These are phyloP conservation scores for Hyla sarda DNA, from an alignment of 2,113 vertebrate genomes.

Conservation along the genomic window DNA sequence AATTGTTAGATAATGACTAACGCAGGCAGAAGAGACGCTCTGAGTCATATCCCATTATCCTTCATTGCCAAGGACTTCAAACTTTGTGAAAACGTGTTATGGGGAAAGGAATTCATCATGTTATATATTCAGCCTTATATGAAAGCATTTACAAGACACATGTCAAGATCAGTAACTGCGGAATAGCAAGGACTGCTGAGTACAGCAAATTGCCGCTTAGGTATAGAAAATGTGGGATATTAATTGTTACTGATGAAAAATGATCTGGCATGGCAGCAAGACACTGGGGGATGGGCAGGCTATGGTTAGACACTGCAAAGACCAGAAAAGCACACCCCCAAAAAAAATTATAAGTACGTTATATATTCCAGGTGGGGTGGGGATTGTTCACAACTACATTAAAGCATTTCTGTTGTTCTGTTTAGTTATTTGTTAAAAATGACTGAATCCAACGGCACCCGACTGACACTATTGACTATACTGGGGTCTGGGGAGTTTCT, in stretches of 20 bases:
- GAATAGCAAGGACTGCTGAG: background rate
- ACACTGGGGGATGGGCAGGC: background rate
- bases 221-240: background rate
- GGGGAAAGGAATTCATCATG: background rate
- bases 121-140: background rate
- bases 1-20: constrained; percentile 23
- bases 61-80: background rate
- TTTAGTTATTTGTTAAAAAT: too few relatives aligned
- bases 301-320: background rate
- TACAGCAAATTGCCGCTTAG: too few relatives aligned
- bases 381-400: too few relatives aligned
- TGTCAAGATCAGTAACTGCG: background rate
- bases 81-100: background rate
- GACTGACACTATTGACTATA: too few relatives aligned
- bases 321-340: too few relatives aligned
- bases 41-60: constrained; percentile 33
- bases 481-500: too few relatives aligned
- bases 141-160: background rate
- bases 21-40: background rate
- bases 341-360: too few relatives aligned
- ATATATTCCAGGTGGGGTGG: too few relatives aligned
- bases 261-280: background rate
- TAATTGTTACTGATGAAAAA: background rate
- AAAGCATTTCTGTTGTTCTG: too few relatives aligned
- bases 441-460: too few relatives aligned